phyloP scores from a whole-genome alignment of 2,113 vertebrate genomes.

The Daubentonia madagascariensis region DNA sequence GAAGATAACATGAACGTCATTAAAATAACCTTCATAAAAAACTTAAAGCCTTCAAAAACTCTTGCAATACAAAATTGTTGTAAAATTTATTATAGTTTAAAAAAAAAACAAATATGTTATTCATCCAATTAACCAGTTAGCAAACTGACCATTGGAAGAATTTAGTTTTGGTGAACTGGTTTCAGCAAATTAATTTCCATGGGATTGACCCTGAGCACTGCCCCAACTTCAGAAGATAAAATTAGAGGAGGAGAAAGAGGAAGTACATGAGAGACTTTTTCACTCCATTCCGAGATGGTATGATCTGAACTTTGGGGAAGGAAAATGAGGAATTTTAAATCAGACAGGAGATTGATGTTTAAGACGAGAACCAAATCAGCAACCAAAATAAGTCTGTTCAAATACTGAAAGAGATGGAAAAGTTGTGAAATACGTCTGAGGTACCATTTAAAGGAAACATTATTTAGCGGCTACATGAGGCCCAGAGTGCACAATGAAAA shows the following conservation, averaged over 20 bases:
- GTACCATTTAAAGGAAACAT: background rate
- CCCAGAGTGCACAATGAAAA: background rate
- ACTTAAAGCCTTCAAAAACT: background rate
- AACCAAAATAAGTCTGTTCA: background rate
- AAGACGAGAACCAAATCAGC: background rate
- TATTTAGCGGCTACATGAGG: background rate
- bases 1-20: background rate
- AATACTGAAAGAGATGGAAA: background rate
- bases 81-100: background rate
- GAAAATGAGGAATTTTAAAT: background rate
- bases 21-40: background rate
- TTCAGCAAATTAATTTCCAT: background rate
- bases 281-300: background rate
- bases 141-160: background rate
- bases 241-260: background rate
- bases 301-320: background rate
- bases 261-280: background rate
- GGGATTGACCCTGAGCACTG: background rate
- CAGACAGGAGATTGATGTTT: background rate
- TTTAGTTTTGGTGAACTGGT: background rate
- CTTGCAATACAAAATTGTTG: background rate
- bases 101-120: background rate
- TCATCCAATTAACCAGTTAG: background rate
- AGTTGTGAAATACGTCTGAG: background rate
- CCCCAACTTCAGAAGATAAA: background rate